Evolutionary conservation across 2,113 vertebrate genomes (phyloP), one percentile per base, ranked within the genome.

Genomic region (Laterallus jamaicensis): DNA sequence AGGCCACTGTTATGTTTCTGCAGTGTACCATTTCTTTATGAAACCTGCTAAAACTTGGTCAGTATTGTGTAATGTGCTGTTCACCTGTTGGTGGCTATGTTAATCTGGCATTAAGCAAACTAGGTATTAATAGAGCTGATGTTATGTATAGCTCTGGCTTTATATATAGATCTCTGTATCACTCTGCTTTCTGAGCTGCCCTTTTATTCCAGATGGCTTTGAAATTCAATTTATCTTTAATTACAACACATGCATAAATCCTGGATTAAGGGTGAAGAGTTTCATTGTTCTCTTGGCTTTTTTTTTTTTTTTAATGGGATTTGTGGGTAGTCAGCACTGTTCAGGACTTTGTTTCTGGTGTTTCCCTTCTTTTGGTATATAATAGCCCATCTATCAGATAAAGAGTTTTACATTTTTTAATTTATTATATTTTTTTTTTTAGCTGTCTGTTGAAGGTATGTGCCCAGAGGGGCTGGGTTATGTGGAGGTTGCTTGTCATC

Each of bases 201-300:
- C 66, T 93, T 92, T 78, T 91, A 88, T 93, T 95, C 71, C n/a
- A 90, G 71, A 88, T 84, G 39, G 39, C 76, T 96, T 95, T 94
- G 88, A 94, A 96, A 96, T 94, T 91, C 56, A 70, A 42, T 96
- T 93, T 88, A 52, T 82, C 78, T 96, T 93, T 96, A 90, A 97
- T 94, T 96, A 79, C 54, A 90, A 90, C 16, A 40, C 35, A 54
- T n/a, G 28, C 81, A 82, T 90, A 94, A 95, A 92, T 91, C 82
- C 82, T 84, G 73, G 66, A 94, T 92, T 95, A 90, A 74, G 76
- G n/a, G 47, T 92, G 31, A 97, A 95, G 69, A 49, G 68, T 92
- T 77, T 40, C 52, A 78, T 83, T 97, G 85, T 88, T 86, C 32
- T 78, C 76, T 88, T 93, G 68, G 47, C 28, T 64, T 70, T 3